Conservation (phyloP, 2,888 invertebrate genomes). For the Caenorhabditis drosophilae region DNA sequence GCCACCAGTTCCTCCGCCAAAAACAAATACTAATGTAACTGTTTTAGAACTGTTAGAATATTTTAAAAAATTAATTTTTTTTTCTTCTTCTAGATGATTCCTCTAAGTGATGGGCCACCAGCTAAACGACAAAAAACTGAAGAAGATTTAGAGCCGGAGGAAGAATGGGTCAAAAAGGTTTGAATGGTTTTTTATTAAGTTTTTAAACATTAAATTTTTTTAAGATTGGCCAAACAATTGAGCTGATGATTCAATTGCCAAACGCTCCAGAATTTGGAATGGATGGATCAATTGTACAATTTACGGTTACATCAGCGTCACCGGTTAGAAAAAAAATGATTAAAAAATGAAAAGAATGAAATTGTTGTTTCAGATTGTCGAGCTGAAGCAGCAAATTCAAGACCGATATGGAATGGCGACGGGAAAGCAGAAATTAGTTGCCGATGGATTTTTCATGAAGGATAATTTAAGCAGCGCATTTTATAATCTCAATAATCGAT, state of each 20-base stretch:
- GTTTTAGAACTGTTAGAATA: not conserved
- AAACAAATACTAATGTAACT: conserved; percentile 1
- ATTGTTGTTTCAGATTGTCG: conserved; percentile 75
- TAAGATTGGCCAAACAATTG: too few species aligned
- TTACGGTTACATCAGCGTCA: conserved; percentile 81
- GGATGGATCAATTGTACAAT: conserved; percentile 84
- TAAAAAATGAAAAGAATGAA: not conserved
- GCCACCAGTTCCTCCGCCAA: conserved; percentile 5
- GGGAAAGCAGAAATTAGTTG: conserved; percentile 94
- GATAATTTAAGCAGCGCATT: conserved; percentile 92
- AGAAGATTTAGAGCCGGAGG: conserved; percentile 81
- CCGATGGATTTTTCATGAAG: conserved; percentile 94
- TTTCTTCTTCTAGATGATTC: conserved; percentile 3
- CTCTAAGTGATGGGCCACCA: conserved; percentile 29
- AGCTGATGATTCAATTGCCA: conserved; percentile 83
- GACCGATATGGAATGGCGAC: conserved; percentile 89
- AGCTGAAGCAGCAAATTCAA: conserved; percentile 85
- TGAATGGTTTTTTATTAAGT: too few species aligned
- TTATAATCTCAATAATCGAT: conserved; percentile 88
- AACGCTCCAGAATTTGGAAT: conserved; percentile 95
- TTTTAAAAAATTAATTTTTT: conserved; percentile 4
- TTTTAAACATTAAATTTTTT: too few species aligned
- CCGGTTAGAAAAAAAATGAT: conserved; percentile 64
- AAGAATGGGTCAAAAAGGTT: conserved; percentile 75
- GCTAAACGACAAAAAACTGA: conserved; percentile 41